Evolutionary conservation across 2,113 vertebrate genomes (phyloP), one percentile per base, ranked within the genome.

Genomic region (Sisor rabdophorus): DNA sequence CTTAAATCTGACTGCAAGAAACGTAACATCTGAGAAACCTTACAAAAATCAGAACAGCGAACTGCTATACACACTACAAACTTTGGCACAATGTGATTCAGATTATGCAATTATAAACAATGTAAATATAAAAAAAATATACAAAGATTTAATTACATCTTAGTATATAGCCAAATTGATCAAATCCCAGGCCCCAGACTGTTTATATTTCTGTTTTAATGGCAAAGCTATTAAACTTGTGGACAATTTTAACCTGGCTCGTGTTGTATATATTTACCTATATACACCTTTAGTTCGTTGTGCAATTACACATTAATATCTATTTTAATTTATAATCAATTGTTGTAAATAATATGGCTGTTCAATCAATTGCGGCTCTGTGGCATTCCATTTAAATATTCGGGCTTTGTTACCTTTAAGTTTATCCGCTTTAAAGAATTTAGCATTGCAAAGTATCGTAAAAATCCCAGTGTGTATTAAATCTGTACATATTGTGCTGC

Each of bases 91-190:
- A 55, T 47, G 9, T 36, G 59, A 54, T 67, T 47, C n/a, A 16
- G 20, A 12, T 71, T 44, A 52, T n/a, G 55, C 8, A 60, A 73
- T 30, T 47, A 19, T 19, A 12, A 24, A 50, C 22, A 61, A 69
- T 48, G 13, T 17, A 11, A 59, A 69, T 68, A 56, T 44, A 76
- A 68, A 76, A 76, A 68, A 76, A 50, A 52, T 59, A 69, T 44
- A 50, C 28, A 26, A 67, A 13, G 24, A 22, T 74, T 60, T 28
- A 59, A 47, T 69, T 36, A 70, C 44, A 22, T 77, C 50, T 77
- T 70, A 70, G 44, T 28, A 59, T 60, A 52, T 2, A 77, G 55
- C 63, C 67, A 47, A 60, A 30, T 20, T 48, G n/a, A 8, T 47
- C 52, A 13, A 56, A 65, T 63, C 69, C 24, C 47, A 65, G 54